Evolutionary conservation across 1,140 invertebrate genomes (phyloP).

Genomic region (Drosophila sturtevanti): DNA sequence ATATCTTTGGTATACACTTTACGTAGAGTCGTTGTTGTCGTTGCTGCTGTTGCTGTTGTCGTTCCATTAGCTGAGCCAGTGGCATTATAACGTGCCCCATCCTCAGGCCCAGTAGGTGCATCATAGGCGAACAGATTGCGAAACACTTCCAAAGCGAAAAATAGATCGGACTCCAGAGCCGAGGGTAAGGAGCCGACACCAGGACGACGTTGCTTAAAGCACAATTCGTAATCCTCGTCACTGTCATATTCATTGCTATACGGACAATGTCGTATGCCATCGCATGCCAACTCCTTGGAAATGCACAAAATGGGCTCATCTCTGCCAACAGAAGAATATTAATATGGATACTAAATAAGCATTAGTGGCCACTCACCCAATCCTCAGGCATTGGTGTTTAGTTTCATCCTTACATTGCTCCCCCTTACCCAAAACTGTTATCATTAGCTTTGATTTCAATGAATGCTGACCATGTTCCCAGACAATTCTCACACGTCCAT

Average conservation of each 20-base stretch:
- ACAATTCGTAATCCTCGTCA: constrained; percentile 84
- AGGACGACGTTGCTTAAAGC: constrained; percentile 71
- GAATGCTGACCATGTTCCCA: constrained; percentile 73
- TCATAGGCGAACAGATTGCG: constrained; percentile 74
- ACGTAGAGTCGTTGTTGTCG: constrained; percentile 56
- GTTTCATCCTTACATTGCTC: constrained; percentile 70
- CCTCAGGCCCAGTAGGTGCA: constrained; percentile 58
- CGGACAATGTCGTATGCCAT: constrained; percentile 86
- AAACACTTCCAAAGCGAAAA: constrained; percentile 77
- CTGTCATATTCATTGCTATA: constrained; percentile 84
- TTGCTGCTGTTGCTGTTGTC: constrained; percentile 34
- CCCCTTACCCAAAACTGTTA: constrained; percentile 78
- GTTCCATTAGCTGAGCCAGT: constrained; percentile 30
- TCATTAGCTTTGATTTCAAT: constrained; percentile 76
- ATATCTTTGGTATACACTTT: constrained; percentile 77
- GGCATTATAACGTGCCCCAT: constrained; percentile 44
- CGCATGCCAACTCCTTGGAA: constrained; percentile 85
- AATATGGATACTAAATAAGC: background rate
- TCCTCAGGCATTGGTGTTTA: constrained; percentile 77
- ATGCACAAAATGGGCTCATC: constrained; percentile 84
- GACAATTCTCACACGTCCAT: constrained; percentile 71
- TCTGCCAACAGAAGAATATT: constrained; percentile 23
- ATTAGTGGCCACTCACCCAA: constrained; percentile 57
- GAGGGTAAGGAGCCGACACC: constrained; percentile 64
- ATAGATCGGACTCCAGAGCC: constrained; percentile 66